A percentile compares a stretch with the other conserved stretches of the same genome.
Evolutionary conservation across 2,113 vertebrate genomes (phyloP).

Genomic region (Cromileptes altivelis): DNA sequence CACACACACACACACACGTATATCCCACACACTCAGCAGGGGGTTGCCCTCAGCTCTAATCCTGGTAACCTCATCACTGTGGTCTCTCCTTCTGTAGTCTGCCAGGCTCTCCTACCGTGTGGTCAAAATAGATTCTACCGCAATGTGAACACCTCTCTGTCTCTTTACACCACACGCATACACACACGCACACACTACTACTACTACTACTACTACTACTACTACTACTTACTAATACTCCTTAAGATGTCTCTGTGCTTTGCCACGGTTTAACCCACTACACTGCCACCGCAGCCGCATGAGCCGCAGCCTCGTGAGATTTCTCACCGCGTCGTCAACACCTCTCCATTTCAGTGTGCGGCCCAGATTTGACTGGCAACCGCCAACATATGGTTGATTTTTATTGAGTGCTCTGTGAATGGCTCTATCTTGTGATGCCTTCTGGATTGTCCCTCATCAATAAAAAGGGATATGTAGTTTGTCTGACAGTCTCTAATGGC

Average conservation of each 20-base stretch:
- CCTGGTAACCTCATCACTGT: constrained; percentile 58
- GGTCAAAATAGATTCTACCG: constrained; percentile 52
- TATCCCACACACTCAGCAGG: constrained; percentile 33
- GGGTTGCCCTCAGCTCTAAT: constrained; percentile 62
- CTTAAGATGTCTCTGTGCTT: constrained; percentile 39
- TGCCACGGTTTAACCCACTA: constrained; percentile 37
- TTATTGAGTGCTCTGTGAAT: constrained; percentile 28
- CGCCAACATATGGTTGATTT: constrained; percentile 39
- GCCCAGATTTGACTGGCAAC: constrained; percentile 39
- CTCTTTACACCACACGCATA: constrained; percentile 11
- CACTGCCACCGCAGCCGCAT: constrained; percentile 44
- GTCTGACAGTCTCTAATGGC: constrained; percentile 24
- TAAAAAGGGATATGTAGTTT: constrained; percentile 6
- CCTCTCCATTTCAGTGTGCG: constrained; percentile 45
- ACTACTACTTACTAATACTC: neutral
- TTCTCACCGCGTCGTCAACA: constrained; percentile 58
- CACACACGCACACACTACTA: constrained; percentile 1
- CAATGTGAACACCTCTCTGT: constrained; percentile 44
- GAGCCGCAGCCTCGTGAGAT: constrained; percentile 55
- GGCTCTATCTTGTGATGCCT: constrained; percentile 16
- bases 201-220: too few species aligned
- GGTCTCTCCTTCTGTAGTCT: constrained; percentile 47
- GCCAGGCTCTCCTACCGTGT: constrained; percentile 43
- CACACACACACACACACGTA: neutral
- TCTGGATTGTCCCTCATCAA: constrained; percentile 27